phyloP scores from a whole-genome alignment of 2,797 vertebrate species.

The Megaceryle alcyon region DNA sequence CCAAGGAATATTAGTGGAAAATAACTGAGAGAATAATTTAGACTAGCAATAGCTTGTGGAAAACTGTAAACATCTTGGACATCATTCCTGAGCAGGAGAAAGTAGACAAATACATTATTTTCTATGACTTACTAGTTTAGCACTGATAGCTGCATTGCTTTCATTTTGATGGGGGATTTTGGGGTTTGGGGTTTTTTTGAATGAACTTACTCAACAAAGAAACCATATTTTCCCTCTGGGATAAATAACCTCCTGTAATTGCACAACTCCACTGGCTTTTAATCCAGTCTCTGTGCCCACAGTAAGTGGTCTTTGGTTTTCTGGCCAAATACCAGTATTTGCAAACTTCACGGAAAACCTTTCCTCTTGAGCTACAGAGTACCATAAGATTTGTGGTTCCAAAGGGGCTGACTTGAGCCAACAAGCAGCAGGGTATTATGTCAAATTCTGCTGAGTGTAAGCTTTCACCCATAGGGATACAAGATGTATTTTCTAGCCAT shows the following conservation, averaged over 20 bases:
- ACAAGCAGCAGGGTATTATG: neutral
- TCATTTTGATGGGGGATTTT: neutral
- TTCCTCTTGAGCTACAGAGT: neutral
- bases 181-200: neutral
- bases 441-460: slow-evolving; percentile 14
- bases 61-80: slow-evolving; percentile 43
- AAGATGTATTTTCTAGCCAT: neutral
- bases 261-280: slow-evolving; percentile 4
- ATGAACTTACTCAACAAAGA: slow-evolving; percentile 29
- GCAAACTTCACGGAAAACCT: neutral
- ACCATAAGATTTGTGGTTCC: slow-evolving; percentile 19
- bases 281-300: neutral
- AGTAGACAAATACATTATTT: slow-evolving; percentile 4
- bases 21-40: neutral
- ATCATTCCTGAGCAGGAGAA: slow-evolving; percentile 15
- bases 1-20: slow-evolving; percentile 9
- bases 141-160: slow-evolving; percentile 1
- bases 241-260: slow-evolving; percentile 14
- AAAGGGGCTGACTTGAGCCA: neutral
- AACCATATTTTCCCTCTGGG: slow-evolving; percentile 1
- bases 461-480: neutral
- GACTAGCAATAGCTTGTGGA: neutral
- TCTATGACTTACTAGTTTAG: slow-evolving; percentile 15
- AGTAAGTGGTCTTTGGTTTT: slow-evolving; percentile 2
- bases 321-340: neutral